Evolutionary conservation across 2,888 invertebrate genomes (phyloP), one percentile per base, ranked within the genome.

Genomic region (Xanthia togata): DNA sequence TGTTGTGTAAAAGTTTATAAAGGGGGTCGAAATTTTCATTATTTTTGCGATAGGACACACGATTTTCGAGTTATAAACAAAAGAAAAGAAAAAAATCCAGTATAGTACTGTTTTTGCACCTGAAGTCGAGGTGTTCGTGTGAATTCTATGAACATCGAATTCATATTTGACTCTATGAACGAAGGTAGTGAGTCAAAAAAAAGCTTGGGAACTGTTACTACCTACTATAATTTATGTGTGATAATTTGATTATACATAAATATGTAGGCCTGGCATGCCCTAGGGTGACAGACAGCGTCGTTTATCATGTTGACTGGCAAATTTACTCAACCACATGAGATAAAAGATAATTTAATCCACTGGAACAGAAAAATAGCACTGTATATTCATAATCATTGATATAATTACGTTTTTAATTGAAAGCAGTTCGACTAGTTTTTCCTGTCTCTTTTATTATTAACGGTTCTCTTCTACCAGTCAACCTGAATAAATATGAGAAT

Each of bases 141-240:
- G 12, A 76, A 31, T 65, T 76, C 35, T 65, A 38, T n/a, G 14
- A 47, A n/a, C n/a, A 47, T 77, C 12, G 47, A 31, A 31, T 77
- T 76, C 59, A 68, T 57, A 76, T 57, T 77, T 57, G 17, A 17
- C 14, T 59, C 55, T 14, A 50, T 67, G 11, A n/a, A 57, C 67
- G 57, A n/a, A 41, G 57, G 47, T n/a, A 20, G 23, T 8, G n/a
- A n/a, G 8, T 38, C 67, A 31, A 47, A 38, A 55, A 57, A 26
- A 55, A 14, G 1, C 23, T 55, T 38, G 14, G 5, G 4, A 55
- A 55, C 44, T 35, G 8, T 17, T 14, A 26, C 17, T 26, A 68
- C 9, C n/a, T n/a, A 60, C 23, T 55, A n/a, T 63, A 35, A 35
- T 31, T 31, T 31, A 31, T 35, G 38, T 41, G 20, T n/a, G 50